Base-by-base conservation (phyloP, 2,888 invertebrate genomes). In the Mesochorus sp. region DNA sequence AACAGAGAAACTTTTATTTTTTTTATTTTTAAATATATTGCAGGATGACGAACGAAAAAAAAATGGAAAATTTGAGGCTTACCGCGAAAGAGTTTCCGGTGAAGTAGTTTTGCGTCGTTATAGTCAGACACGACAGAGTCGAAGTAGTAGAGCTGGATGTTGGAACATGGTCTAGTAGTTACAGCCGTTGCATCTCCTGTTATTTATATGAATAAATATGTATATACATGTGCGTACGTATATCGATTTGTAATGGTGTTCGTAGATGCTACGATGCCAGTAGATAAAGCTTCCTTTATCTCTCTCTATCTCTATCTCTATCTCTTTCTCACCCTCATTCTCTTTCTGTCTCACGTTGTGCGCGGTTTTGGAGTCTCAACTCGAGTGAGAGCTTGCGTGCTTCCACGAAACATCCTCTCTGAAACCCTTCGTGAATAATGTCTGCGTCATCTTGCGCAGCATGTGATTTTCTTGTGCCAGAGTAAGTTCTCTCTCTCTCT, bases 371-470 rank as follows among this genome's bases (percentile, higher is more conserved):
- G 42, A 71, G 51, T 73, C 51, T 67, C 55, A 61, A 51, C 57
- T 53, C 34, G 26, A 61, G 61, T 5, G 44, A 70, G 68, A 64
- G 70, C 64, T 59, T 37, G 70, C 70, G 53, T 71, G 70, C 53
- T 74, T 79, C 55, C 66, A 39, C 53, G 70, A 53, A 74, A 79
- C 78, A 79, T 79, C 55, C 64, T 70, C 59, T 31, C 64, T 26
- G 51, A 44, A 53, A 53, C 78, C 66, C 68, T 79, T 70, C 74
- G 74, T 79, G 78, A 79, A 79, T 79, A 79, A 79, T 79, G 66
- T 79, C 71, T 71, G 78, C 78, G 78, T 79, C 78, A 79, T 74
- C 74, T 74, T 79, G 78, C 74, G 74, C 78, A 74, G 78, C 78
- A 74, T 74, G 78, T 79, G 78, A 79, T 79, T 66, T 74, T 78